Percentiles rank a stretch among this genome's conserved stretches.
Conservation (phyloP, 2,113 vertebrate genomes). For the Sinocyclocheilus anophthalmus region DNA sequence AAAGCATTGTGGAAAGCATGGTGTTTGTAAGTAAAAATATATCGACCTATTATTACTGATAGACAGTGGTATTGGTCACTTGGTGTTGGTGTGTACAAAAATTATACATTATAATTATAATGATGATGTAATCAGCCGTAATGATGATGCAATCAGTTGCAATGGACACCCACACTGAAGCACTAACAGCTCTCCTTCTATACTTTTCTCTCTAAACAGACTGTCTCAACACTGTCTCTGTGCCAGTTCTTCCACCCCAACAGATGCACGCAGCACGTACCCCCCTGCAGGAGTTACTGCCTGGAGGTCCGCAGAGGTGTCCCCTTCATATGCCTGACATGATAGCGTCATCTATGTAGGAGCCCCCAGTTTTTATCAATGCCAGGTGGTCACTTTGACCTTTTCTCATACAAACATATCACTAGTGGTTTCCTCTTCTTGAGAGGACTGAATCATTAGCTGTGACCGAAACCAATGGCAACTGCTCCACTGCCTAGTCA, state of each 20-base stretch:
- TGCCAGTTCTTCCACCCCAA: slow-evolving; percentile 98
- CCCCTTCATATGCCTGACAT: slow-evolving; percentile 97
- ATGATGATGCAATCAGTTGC: slow-evolving; percentile 54
- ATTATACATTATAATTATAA: not conserved
- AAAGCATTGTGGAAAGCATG: not conserved
- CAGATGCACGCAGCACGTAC: slow-evolving; percentile 97
- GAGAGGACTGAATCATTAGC: not conserved
- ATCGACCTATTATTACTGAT: not conserved
- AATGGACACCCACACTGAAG: slow-evolving; percentile 52
- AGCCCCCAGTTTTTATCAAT: slow-evolving; percentile 99
- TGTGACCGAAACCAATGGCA: not conserved
- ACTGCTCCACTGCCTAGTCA: not conserved
- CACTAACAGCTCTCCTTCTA: slow-evolving; percentile 59
- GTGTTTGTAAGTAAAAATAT: not conserved
- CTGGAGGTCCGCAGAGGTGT: slow-evolving; percentile 96
- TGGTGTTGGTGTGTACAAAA: too few relatives aligned
- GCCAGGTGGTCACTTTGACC: slow-evolving; percentile 82
- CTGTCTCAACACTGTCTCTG: slow-evolving; percentile 99
- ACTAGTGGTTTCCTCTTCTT: not conserved
- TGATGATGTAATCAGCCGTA: slow-evolving; percentile 53
- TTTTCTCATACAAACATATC: not conserved
- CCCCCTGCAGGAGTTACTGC: slow-evolving; percentile 98
- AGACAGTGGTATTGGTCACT: not conserved
- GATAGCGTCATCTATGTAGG: slow-evolving; percentile 98
- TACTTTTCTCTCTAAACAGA: slow-evolving; percentile 74